Evolutionary conservation across 2,888 invertebrate species (phyloP).

Genomic region (Alitta virens): DNA sequence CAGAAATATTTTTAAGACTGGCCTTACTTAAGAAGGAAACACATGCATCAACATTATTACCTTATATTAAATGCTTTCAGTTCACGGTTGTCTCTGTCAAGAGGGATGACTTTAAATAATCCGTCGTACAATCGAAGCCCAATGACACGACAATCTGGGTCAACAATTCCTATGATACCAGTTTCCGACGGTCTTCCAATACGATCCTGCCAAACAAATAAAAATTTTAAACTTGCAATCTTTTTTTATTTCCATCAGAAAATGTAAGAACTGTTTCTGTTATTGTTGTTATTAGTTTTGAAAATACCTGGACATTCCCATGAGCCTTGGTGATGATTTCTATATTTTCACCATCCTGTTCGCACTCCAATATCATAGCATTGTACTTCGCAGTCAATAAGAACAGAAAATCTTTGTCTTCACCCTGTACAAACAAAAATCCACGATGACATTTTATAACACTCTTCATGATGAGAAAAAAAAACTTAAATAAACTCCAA

Average conservation of each 20-base stretch:
- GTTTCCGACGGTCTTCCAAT: constrained; percentile 94
- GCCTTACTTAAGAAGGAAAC: too few relatives aligned
- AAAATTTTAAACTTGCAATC: too few relatives aligned
- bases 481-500: too few relatives aligned
- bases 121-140: constrained; percentile 95
- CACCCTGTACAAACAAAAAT: constrained; percentile 66
- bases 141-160: constrained; percentile 92
- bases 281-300: too few relatives aligned
- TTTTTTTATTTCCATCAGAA: too few relatives aligned
- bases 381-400: constrained; percentile 91
- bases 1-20: too few relatives aligned
- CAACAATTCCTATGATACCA: constrained; percentile 92
- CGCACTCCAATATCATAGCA: constrained; percentile 95
- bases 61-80: constrained; percentile 80
- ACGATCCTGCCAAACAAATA: too few relatives aligned
- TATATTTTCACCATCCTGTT: constrained; percentile 68
- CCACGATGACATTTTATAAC: too few relatives aligned
- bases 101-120: constrained; percentile 92
- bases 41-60: too few relatives aligned
- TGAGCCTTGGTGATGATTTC: constrained; percentile 94
- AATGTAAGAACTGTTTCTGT: too few relatives aligned
- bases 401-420: constrained; percentile 88
- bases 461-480: too few relatives aligned
- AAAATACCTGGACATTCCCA: constrained; percentile 77
- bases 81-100: constrained; percentile 90